phyloP scores from a whole-genome alignment of 2,113 vertebrate genomes.

The Pleuronectes platessa region DNA sequence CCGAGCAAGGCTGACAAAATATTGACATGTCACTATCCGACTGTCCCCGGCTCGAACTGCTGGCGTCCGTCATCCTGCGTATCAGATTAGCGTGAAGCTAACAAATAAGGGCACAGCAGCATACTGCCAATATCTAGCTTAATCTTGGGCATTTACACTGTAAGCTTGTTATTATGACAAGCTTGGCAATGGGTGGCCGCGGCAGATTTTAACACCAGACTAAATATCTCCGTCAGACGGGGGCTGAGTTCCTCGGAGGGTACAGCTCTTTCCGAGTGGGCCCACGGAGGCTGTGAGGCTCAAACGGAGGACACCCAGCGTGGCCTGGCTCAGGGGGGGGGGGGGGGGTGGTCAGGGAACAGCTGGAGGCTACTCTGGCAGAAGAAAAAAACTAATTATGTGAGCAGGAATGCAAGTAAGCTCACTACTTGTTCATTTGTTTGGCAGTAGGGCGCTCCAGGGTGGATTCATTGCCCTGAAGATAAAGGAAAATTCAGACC shows the following conservation, averaged over 20 bases:
- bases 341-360: conserved; percentile 40
- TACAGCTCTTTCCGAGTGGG: conserved; percentile 34
- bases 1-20: conserved; percentile 50
- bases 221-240: conserved; percentile 58
- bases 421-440: conserved; percentile 63
- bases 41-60: conserved; percentile 33
- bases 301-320: conserved; percentile 23
- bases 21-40: conserved; percentile 56
- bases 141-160: conserved; percentile 61
- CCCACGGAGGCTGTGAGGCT: conserved; percentile 25
- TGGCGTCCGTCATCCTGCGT: conserved; percentile 45
- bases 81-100: conserved; percentile 57
- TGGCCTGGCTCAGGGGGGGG: conserved; percentile 20
- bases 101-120: conserved; percentile 50
- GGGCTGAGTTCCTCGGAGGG: conserved; percentile 38
- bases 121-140: conserved; percentile 54
- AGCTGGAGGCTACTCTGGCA: conserved; percentile 50
- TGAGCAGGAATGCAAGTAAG: conserved; percentile 46
- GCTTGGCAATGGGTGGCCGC: conserved; percentile 57
- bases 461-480: conserved; percentile 54
- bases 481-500: conserved; percentile 45
- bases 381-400: conserved; percentile 47
- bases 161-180: conserved; percentile 68
- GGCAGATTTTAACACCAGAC: conserved; percentile 58
- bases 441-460: conserved; percentile 48